Percentiles rank a stretch among this genome's conserved stretches.
Evolutionary conservation across 2,888 invertebrate genomes (phyloP).

Genomic region (Synergus japonicus): DNA sequence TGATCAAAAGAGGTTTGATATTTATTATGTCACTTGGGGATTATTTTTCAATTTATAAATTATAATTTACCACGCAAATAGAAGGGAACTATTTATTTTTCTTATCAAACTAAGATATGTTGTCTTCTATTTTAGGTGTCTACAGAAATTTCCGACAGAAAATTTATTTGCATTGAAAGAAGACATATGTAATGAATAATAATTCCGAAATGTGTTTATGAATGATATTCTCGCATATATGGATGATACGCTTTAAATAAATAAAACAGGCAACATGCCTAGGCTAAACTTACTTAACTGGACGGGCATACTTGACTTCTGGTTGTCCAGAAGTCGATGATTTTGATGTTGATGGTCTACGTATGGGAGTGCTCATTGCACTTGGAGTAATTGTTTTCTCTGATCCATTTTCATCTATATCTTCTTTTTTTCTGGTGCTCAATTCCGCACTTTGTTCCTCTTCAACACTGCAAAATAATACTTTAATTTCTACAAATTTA

Average conservation of each 20-base stretch:
- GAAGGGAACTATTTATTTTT: neutral
- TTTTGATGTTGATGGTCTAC: constrained; percentile 64
- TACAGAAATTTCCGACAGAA: neutral
- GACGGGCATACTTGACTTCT: constrained; percentile 74
- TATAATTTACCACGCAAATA: neutral
- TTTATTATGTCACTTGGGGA: neutral
- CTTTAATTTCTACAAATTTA: neutral
- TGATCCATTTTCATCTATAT: constrained; percentile 63
- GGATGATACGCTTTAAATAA: constrained; percentile 6
- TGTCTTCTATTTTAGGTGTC: neutral
- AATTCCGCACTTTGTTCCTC: constrained; percentile 64
- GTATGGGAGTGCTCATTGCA: constrained; percentile 62
- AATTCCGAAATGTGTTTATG: neutral
- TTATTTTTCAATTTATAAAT: neutral
- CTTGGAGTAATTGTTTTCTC: constrained; percentile 66
- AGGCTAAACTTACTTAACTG: constrained; percentile 71
- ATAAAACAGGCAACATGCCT: constrained; percentile 54
- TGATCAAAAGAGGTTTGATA: neutral
- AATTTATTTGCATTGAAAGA: neutral
- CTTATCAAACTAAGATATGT: neutral
- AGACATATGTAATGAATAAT: neutral
- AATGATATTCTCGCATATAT: neutral
- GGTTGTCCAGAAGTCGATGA: constrained; percentile 66
- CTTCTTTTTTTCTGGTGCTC: constrained; percentile 62
- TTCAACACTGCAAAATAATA: constrained; percentile 58